Conservation (phyloP, 2,113 vertebrate species). For the Garra rufa region DNA sequence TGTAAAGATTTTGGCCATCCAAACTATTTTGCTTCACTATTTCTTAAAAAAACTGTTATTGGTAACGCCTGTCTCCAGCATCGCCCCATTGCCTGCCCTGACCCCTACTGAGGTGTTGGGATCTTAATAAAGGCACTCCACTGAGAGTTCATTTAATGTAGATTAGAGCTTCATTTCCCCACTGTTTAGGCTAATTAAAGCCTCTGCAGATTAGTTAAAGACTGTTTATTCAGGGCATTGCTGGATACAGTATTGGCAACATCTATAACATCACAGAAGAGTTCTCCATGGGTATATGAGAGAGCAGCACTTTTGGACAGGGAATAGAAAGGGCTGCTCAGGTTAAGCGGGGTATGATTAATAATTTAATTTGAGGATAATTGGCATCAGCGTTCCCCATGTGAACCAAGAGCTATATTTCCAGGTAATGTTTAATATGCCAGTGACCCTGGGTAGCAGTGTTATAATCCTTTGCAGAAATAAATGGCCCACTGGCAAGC, state of each 20-base stretch:
- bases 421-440: neutral
- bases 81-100: neutral
- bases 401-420: neutral
- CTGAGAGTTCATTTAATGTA: conserved; percentile 54
- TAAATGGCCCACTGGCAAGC: neutral
- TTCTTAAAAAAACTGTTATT: conserved; percentile 29
- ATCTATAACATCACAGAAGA: conserved; percentile 1
- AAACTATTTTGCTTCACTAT: neutral
- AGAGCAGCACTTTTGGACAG: neutral
- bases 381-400: neutral
- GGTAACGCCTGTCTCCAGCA: neutral
- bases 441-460: neutral
- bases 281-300: neutral
- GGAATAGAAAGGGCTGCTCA: neutral
- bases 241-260: neutral
- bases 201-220: conserved; percentile 52
- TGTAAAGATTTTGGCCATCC: neutral
- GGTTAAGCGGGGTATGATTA: conserved; percentile 8
- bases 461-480: conserved; percentile 2
- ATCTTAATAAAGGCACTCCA: conserved; percentile 39
- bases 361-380: conserved; percentile 16
- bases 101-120: neutral
- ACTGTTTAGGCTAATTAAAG: conserved; percentile 55
- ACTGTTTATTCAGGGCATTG: conserved; percentile 42
- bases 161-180: conserved; percentile 52